Conservation (phyloP, 2,113 vertebrate species). For the Daubentonia madagascariensis region DNA sequence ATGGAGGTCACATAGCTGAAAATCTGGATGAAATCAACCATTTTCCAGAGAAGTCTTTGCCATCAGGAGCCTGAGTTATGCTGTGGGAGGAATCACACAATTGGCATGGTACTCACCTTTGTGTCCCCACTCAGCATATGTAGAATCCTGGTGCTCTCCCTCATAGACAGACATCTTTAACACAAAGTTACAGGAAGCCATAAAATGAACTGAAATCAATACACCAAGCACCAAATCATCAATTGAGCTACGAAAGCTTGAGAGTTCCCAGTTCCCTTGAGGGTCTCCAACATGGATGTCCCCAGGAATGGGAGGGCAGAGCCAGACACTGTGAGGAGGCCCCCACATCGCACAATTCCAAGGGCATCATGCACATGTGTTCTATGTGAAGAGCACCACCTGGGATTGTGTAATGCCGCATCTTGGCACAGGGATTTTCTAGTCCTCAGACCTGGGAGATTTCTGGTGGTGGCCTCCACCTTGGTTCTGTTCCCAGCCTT, state of each 20-base stretch:
- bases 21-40: background rate
- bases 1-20: background rate
- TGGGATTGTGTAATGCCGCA: background rate
- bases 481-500: background rate
- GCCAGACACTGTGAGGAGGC: background rate
- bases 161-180: background rate
- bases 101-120: background rate
- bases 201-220: background rate
- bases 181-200: background rate
- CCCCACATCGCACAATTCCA: background rate
- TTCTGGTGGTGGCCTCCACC: background rate
- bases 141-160: background rate
- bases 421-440: background rate
- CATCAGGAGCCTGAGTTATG: background rate
- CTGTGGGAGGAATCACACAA: background rate
- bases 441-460: background rate
- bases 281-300: background rate
- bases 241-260: background rate
- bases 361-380: background rate
- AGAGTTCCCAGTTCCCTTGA: background rate
- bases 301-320: background rate
- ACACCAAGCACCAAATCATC: background rate
- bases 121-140: background rate
- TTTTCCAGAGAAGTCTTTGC: background rate
- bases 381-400: background rate